A percentile compares a stretch with the other conserved stretches of the same genome.
Evolutionary conservation across 1,140 invertebrate genomes (phyloP).

Genomic region (Acromyrmex heyeri): DNA sequence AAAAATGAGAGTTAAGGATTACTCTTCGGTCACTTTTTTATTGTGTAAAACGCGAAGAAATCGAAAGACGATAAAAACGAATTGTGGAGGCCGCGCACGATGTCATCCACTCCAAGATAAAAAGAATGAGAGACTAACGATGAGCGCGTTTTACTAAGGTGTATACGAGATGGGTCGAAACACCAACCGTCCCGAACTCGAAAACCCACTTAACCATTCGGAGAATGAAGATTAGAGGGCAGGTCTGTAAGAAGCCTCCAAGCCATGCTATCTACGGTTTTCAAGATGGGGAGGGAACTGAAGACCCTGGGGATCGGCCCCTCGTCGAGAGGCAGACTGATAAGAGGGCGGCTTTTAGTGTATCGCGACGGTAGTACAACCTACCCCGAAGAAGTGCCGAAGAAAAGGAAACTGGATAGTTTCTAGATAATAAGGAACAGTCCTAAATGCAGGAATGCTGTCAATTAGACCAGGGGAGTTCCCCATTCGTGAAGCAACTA

Average conservation of each 20-base stretch:
- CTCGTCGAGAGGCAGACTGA: slow-evolving; percentile 68
- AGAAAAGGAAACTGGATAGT: slow-evolving; percentile 5
- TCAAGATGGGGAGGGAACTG: neutral
- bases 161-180: slow-evolving; percentile 50
- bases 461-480: slow-evolving; percentile 9
- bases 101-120: slow-evolving; percentile 50
- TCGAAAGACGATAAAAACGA: neutral
- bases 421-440: slow-evolving; percentile 27
- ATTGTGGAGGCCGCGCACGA: neutral
- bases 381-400: slow-evolving; percentile 32
- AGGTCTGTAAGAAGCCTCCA: slow-evolving; percentile 57
- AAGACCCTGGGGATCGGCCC: slow-evolving; percentile 17
- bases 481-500: neutral
- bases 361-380: slow-evolving; percentile 65
- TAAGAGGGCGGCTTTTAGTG: slow-evolving; percentile 78
- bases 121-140: slow-evolving; percentile 56
- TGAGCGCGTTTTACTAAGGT: slow-evolving; percentile 28
- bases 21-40: neutral
- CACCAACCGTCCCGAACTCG: slow-evolving; percentile 79
- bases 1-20: neutral
- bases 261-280: slow-evolving; percentile 64
- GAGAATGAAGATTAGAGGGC: slow-evolving; percentile 81
- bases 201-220: slow-evolving; percentile 82
- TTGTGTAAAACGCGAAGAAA: slow-evolving; percentile 63
- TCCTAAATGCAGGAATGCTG: slow-evolving; percentile 36